Percentiles rank a stretch among this genome's conserved stretches.
Conservation (phyloP, 1,140 invertebrate genomes). For the Asbolus verrucosus region DNA sequence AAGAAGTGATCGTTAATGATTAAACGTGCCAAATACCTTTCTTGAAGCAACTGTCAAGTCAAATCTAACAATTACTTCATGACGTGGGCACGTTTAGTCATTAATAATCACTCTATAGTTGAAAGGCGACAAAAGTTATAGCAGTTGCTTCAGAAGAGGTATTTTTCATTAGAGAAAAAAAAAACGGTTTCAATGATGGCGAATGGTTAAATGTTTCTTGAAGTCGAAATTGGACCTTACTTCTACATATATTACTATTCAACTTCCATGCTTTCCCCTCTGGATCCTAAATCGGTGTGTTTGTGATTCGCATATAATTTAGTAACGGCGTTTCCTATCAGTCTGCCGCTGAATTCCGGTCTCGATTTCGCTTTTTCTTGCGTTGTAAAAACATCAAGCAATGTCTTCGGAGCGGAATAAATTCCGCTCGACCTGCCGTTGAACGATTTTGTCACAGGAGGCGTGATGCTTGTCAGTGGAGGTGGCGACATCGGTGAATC, state of each 20-base stretch:
- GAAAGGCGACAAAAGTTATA: too few species aligned
- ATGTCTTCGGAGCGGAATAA: slow-evolving; percentile 66
- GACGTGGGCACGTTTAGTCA: too few species aligned
- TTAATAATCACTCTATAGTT: too few species aligned
- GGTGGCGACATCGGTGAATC: slow-evolving; percentile 87
- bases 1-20: too few species aligned
- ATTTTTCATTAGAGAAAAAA: too few species aligned
- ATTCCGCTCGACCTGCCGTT: slow-evolving; percentile 53
- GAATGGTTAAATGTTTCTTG: too few species aligned
- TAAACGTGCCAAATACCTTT: too few species aligned
- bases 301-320: slow-evolving; percentile 85
- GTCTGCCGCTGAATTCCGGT: slow-evolving; percentile 83
- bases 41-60: too few species aligned
- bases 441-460: slow-evolving; percentile 53
- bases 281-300: slow-evolving; percentile 59
- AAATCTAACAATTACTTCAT: too few species aligned
- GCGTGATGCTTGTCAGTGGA: slow-evolving; percentile 63
- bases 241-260: slow-evolving; percentile 48
- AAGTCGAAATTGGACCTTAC: too few species aligned
- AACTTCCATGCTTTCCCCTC: slow-evolving; percentile 60
- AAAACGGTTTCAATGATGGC: too few species aligned
- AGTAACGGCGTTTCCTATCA: slow-evolving; percentile 75
- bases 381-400: slow-evolving; percentile 76
- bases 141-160: too few species aligned
- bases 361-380: slow-evolving; percentile 71